phyloP scores from a whole-genome alignment of 2,113 vertebrate species.

The Crotalus horridus region DNA sequence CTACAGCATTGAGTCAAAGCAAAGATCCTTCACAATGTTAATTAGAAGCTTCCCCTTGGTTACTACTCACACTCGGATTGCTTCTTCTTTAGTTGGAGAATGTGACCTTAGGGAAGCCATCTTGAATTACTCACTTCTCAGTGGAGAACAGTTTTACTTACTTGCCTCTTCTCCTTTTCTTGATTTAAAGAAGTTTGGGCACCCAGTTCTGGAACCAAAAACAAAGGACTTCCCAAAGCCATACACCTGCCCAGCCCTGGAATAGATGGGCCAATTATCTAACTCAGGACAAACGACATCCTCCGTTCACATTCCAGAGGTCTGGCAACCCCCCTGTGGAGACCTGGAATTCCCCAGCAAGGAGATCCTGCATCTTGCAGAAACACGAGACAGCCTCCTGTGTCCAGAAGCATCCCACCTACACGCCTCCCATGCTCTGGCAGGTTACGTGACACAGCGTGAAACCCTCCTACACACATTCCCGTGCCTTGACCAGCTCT shows the following conservation, averaged over 20 bases:
- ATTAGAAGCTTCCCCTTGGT: background rate
- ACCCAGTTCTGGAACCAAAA: background rate
- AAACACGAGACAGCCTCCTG: background rate
- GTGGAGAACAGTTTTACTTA: background rate
- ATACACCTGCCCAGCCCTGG: background rate
- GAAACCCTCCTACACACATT: background rate
- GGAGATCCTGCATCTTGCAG: background rate
- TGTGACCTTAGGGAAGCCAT: background rate
- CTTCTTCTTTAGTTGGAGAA: background rate
- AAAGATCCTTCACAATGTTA: background rate
- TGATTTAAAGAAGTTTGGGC: background rate
- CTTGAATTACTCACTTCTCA: background rate
- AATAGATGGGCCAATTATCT: background rate
- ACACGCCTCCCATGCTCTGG: accelerated
- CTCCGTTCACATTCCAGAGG: background rate
- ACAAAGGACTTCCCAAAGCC: background rate
- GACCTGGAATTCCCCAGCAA: background rate
- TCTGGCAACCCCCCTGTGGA: background rate
- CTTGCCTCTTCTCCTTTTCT: background rate
- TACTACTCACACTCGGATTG: background rate
- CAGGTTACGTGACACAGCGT: background rate
- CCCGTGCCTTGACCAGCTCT: background rate
- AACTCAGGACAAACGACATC: background rate
- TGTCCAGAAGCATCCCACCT: background rate
- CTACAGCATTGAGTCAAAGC: background rate